Evolutionary conservation across 1,140 invertebrate species (phyloP), one percentile per base, ranked within the genome.

Genomic region (Drosophila jambulina): DNA sequence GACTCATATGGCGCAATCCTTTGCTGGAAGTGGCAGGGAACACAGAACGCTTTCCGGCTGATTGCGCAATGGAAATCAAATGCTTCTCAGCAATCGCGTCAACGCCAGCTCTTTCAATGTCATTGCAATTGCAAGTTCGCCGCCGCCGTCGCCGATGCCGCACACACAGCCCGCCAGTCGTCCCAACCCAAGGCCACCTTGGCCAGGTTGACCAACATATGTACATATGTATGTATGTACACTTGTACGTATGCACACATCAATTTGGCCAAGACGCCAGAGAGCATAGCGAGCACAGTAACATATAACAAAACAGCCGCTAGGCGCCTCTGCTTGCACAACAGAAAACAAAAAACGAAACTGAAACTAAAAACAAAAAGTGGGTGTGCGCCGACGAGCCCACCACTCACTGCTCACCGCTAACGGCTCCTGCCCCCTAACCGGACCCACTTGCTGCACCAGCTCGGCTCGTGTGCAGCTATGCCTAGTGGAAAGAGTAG

Each of bases 311-410:
- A 27, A 67, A 53, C 75, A 79, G 60, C 78, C 78, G 79, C 82
- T 83, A 72, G 76, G 21, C 60, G 62, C 45, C 65, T 61, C 53
- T 36, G 57, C 64, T 88, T 84, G 56, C 84, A 69, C 81, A 90
- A 84, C 68, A 72, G 70, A 43, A 69, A 60, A 58, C n/a, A 71
- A 43, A 77, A 60, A 59, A 19, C 61, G 54, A 72, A 85, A 84
- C 68, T 59, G 21, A 54, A 36, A 36, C 32, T 62, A 51, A 76
- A 49, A 58, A 23, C 68, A 67, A 72, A 90, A 88, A 90, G 85
- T 81, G 85, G 85, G 85, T 78, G 85, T 80, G 81, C 63, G 40
- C 53, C 64, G 84, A 81, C 84, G 84, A 90, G 84, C 84, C 84
- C 81, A 85, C 84, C 56, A 75, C 40, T 36, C 59, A 40, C 36